A percentile compares a stretch with the other conserved stretches of the same genome.
These are phyloP conservation scores for Campaea margaritaria DNA, from an alignment of 2,888 invertebrate species.

Conservation along the genomic window DNA sequence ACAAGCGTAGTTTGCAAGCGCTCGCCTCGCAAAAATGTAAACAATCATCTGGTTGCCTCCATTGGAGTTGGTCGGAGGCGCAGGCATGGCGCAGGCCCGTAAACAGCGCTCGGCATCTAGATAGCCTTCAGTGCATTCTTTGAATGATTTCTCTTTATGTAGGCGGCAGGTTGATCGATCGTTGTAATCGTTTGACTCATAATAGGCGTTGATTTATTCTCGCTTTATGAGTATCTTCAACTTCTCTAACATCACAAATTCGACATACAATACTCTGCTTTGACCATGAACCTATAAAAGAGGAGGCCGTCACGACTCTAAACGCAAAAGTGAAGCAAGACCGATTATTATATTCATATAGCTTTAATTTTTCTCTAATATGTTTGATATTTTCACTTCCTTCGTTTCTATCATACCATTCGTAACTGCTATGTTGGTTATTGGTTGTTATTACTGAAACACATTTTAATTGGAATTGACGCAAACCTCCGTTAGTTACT, in stretches of 20 bases:
- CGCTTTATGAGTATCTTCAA: no score
- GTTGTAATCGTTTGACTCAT: slow-evolving; percentile 7
- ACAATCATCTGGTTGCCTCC: slow-evolving; percentile 19
- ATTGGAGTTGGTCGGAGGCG: not conserved
- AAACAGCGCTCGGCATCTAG: slow-evolving; percentile 24
- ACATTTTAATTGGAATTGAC: no score
- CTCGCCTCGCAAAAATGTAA: slow-evolving; percentile 13
- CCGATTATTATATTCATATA: no score
- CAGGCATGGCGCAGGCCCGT: slow-evolving; percentile 25
- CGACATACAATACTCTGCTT: no score
- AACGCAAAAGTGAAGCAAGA: no score
- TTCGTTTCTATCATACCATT: no score
- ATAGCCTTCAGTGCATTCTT: slow-evolving; percentile 38
- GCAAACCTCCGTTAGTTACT: slow-evolving; percentile 15
- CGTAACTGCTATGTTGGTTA: no score
- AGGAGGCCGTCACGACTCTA: no score
- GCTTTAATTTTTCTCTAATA: no score
- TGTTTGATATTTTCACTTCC: no score
- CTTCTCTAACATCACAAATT: no score
- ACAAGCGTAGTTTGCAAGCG: slow-evolving; percentile 26
- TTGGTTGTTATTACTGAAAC: not conserved
- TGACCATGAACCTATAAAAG: no score
- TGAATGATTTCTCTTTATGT: slow-evolving; percentile 30
- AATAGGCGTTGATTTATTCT: not conserved
- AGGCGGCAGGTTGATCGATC: slow-evolving; percentile 4